Evolutionary conservation across 2,888 invertebrate species (phyloP), one percentile per base, ranked within the genome.

Genomic region (Euspilapteryx auroguttella): DNA sequence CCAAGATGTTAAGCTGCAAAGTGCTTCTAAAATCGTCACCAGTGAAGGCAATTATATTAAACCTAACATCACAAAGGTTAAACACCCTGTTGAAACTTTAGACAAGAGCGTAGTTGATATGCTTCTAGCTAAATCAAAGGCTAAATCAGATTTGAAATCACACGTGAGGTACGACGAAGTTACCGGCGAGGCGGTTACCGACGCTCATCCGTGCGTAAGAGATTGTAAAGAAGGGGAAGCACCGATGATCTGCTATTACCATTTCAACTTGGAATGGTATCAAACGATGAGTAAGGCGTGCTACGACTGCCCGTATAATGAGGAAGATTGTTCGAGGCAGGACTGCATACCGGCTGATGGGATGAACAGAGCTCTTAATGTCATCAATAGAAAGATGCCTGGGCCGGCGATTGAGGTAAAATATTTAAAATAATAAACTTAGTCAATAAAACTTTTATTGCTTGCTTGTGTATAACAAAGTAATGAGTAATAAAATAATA

Each of bases 271-370:
- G 4, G 94, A 94, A 53, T 86, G 86, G 80, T 94, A 91, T 56
- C 82, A 86, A 39, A 87, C 90, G 0, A 81, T 92, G 79, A 89
- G 91, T 49, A 93, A 93, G 54, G 94, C 94, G 1, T 94, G 94
- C 45, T 90, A 80, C 47, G 68, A 86, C 42, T 94, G 95, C 49
- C 93, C 94, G 0, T 78, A 66, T 32, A 87, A 87, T 49, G 39
- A 63, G 1, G 80, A 82, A 0, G 91, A 94, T 49, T 95, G 95
- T 48, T 65, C 59, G 25, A 73, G 87, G 28, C 80, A 81, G 0
- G 88, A 94, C 49, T 95, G 95, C 51, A 81, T 94, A 33, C 79
- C 89, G 1, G 90, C 84, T 1, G 92, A 94, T 55, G 95, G 95
- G 0, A 76, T 86, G 23, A 80, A 80, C 32, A 78, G 93, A 35